These are phyloP conservation scores for Cosmopolites sordidus DNA, from an alignment of 2,888 invertebrate genomes.

Conservation along the genomic window DNA sequence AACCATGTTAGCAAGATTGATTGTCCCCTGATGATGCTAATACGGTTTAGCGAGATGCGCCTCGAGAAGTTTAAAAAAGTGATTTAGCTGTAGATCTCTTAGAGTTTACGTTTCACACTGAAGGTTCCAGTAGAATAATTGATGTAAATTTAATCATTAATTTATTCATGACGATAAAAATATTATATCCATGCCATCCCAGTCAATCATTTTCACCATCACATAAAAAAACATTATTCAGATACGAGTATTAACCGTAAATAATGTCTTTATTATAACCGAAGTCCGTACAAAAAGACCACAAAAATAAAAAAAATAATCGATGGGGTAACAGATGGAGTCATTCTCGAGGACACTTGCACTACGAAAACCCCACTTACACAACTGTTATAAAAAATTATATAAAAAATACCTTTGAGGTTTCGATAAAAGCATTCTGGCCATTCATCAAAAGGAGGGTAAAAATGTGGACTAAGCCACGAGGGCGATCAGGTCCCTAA, in stretches of 20 bases:
- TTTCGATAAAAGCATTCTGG: constrained; percentile 33
- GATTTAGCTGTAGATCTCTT: too few species aligned
- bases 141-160: too few species aligned
- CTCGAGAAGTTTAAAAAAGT: too few species aligned
- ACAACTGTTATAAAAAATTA: constrained; percentile 39
- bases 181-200: constrained; percentile 1
- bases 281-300: constrained; percentile 5
- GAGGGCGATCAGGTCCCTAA: too few species aligned
- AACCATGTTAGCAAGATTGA: too few species aligned
- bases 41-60: too few species aligned
- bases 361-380: constrained; percentile 30
- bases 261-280: constrained; percentile 21
- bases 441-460: constrained; percentile 36
- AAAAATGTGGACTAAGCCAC: constrained; percentile 33
- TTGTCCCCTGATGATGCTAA: too few species aligned
- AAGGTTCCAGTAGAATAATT: too few species aligned
- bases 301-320: constrained; percentile 17
- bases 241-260: constrained; percentile 14
- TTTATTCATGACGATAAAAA: too few species aligned
- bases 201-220: not conserved
- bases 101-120: too few species aligned
- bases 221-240: constrained; percentile 1
- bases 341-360: constrained; percentile 23
- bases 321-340: constrained; percentile 31
- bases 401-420: constrained; percentile 33